These are phyloP conservation scores for Sebastes diploproa DNA, from an alignment of 2,797 vertebrate species.

Conservation along the genomic window DNA sequence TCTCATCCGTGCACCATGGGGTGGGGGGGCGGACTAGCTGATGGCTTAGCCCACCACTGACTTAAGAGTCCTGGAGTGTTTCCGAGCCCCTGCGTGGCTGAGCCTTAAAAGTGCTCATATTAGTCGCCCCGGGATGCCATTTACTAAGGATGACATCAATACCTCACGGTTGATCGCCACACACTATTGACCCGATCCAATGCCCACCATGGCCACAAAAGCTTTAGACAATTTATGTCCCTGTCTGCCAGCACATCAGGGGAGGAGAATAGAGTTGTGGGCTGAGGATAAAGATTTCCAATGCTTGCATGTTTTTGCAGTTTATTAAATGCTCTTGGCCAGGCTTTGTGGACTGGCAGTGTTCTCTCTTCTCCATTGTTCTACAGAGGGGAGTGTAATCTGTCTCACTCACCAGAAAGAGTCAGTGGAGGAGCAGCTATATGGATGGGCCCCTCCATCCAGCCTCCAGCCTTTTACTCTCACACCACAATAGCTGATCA, in stretches of 20 bases:
- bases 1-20: constrained; percentile 48
- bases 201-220: constrained; percentile 48
- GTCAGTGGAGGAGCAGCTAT: constrained; percentile 26
- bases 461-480: constrained; percentile 41
- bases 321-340: constrained; percentile 61
- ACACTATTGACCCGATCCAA: constrained; percentile 50
- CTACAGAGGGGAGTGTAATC: constrained; percentile 55
- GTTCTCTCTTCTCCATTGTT: constrained; percentile 64
- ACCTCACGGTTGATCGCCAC: constrained; percentile 44
- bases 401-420: constrained; percentile 46
- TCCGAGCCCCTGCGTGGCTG: constrained; percentile 46
- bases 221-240: constrained; percentile 34
- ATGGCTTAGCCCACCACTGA: constrained; percentile 62
- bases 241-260: constrained; percentile 28
- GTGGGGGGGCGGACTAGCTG: not conserved
- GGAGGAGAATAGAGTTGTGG: constrained; percentile 30
- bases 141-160: constrained; percentile 69
- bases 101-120: constrained; percentile 55
- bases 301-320: constrained; percentile 42
- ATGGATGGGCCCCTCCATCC: constrained; percentile 27
- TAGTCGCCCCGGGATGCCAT: constrained; percentile 59
- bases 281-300: constrained; percentile 42
- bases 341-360: constrained; percentile 44
- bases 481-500: constrained; percentile 68
- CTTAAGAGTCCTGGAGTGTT: constrained; percentile 50